Evolutionary conservation across 1,140 invertebrate genomes (phyloP).

Genomic region (Battus philenor): DNA sequence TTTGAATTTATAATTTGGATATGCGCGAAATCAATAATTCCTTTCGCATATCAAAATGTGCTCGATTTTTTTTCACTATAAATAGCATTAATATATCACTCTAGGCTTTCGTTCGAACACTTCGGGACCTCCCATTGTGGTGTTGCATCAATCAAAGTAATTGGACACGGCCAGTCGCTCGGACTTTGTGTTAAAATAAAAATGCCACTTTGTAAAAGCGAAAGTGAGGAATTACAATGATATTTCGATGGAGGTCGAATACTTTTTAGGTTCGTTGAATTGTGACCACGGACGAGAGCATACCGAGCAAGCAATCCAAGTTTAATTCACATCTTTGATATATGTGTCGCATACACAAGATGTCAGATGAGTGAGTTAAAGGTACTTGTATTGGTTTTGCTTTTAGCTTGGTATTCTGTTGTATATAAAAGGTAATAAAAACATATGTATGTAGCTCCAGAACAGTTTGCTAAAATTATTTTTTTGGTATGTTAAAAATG

Average conservation of each 20-base stretch:
- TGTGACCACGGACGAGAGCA: too few relatives aligned
- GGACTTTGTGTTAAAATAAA: slow-evolving; percentile 27
- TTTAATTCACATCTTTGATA: too few relatives aligned
- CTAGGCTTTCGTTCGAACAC: slow-evolving; percentile 10
- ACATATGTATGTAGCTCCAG: too few relatives aligned
- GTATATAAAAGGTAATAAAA: too few relatives aligned
- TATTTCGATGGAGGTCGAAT: slow-evolving; percentile 15
- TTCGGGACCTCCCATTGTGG: slow-evolving; percentile 25
- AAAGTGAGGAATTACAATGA: slow-evolving; percentile 27
- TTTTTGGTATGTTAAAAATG: too few relatives aligned
- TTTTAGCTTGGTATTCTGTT: too few relatives aligned
- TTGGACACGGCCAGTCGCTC: slow-evolving; percentile 27
- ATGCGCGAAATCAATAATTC: slow-evolving; percentile 12
- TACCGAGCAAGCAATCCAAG: too few relatives aligned
- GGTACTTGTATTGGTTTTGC: too few relatives aligned
- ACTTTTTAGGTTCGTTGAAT: slow-evolving; percentile 14
- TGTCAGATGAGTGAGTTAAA: too few relatives aligned
- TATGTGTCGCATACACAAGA: too few relatives aligned
- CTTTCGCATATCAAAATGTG: slow-evolving; percentile 8
- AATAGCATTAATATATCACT: slow-evolving; percentile 10
- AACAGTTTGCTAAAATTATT: too few relatives aligned
- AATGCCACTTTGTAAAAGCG: slow-evolving; percentile 18
- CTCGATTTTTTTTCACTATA: slow-evolving; percentile 10
- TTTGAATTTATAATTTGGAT: too few relatives aligned
- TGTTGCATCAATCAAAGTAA: slow-evolving; percentile 34